A percentile compares a stretch with the other conserved stretches of the same genome.
Conservation (phyloP, 1,140 invertebrate species). For the Apis dorsata region DNA sequence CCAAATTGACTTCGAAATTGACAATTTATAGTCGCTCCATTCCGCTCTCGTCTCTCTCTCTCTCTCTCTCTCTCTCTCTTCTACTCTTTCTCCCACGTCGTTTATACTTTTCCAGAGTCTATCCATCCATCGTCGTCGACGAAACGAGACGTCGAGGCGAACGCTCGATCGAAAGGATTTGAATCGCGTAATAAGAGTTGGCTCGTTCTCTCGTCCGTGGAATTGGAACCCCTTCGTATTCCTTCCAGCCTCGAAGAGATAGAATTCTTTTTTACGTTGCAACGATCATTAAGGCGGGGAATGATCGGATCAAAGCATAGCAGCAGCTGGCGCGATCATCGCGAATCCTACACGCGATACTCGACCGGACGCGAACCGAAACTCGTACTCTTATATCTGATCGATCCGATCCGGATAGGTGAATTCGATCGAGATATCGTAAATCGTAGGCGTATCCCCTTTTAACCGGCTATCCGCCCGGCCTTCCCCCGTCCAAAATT, state of each 20-base stretch:
- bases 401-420: conserved; percentile 52
- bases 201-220: neutral
- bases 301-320: conserved; percentile 53
- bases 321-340: conserved; percentile 64
- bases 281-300: conserved; percentile 65
- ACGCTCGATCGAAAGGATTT: too few species aligned
- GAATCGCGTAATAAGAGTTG: too few species aligned
- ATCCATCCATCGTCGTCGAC: too few species aligned
- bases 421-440: neutral
- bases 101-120: neutral
- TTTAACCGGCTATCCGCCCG: neutral
- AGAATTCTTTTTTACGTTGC: neutral
- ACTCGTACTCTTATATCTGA: conserved; percentile 43
- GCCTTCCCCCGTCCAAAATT: neutral
- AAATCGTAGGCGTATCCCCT: neutral
- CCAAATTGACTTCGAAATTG: conserved; percentile 81
- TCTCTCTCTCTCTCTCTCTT: conserved; percentile 8
- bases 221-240: neutral
- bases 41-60: conserved; percentile 38
- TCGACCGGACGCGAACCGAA: conserved; percentile 44
- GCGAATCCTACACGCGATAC: conserved; percentile 63
- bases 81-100: neutral
- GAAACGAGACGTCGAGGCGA: too few species aligned
- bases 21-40: conserved; percentile 78
- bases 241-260: neutral